phyloP scores from a whole-genome alignment of 2,888 invertebrate species.

The Phyllotreta cruciferae region DNA sequence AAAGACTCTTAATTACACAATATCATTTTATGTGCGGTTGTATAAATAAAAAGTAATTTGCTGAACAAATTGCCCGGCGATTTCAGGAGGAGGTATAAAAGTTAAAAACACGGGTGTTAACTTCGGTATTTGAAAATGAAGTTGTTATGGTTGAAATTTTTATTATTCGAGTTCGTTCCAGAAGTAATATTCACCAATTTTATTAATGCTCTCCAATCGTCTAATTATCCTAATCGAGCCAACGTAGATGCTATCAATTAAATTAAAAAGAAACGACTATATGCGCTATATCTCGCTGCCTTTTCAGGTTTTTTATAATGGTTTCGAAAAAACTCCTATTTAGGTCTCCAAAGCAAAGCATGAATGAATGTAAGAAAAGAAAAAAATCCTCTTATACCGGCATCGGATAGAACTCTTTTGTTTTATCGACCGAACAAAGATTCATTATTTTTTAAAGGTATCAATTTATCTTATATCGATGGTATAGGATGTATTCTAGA shows the following conservation, averaged over 20 bases:
- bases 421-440: conserved; percentile 41
- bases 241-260: neutral
- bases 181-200: too few relatives aligned
- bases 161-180: too few relatives aligned
- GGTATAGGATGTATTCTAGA: conserved; percentile 54
- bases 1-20: conserved; percentile 17
- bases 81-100: too few relatives aligned
- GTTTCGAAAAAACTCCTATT: conserved; percentile 18
- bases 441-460: conserved; percentile 46
- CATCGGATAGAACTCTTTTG: conserved; percentile 37
- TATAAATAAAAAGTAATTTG: conserved; percentile 21
- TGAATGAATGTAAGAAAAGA: conserved; percentile 32
- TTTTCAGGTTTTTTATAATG: conserved; percentile 17
- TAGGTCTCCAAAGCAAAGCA: conserved; percentile 22
- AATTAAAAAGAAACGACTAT: conserved; percentile 9
- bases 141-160: too few relatives aligned
- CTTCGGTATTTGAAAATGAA: too few relatives aligned
- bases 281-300: conserved; percentile 4
- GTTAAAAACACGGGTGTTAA: too few relatives aligned
- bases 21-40: conserved; percentile 19
- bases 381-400: conserved; percentile 26
- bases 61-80: conserved; percentile 11
- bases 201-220: too few relatives aligned
- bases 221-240: neutral
- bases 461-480: conserved; percentile 54